These are phyloP conservation scores for Pelagia noctiluca DNA, from an alignment of 30 jellyfish, hydroid and myxozoan species.

Conservation along the genomic window DNA sequence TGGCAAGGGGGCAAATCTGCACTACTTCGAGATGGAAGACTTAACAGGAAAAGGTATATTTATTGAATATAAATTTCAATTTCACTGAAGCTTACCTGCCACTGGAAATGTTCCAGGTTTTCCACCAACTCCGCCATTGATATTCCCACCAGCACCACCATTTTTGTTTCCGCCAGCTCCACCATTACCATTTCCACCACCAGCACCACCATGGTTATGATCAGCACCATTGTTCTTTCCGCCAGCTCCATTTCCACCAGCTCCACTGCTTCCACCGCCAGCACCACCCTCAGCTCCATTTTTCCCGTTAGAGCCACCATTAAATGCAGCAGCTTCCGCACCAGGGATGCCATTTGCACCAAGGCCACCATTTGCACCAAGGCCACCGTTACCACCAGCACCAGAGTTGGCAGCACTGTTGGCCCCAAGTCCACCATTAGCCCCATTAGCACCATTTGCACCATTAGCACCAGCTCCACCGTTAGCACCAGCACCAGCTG, in stretches of 20 bases:
- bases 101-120: neutral
- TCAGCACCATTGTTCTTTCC: neutral
- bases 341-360: conserved; percentile 26
- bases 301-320: conserved; percentile 14
- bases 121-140: neutral
- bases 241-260: conserved; percentile 34
- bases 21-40: too few species aligned
- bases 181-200: neutral
- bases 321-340: conserved; percentile 24
- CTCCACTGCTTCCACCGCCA: conserved; percentile 52
- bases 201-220: conserved; percentile 1
- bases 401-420: conserved; percentile 27
- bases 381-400: conserved; percentile 39
- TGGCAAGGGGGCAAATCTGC: too few species aligned
- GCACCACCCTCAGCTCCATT: conserved; percentile 40
- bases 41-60: too few species aligned
- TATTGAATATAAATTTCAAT: too few species aligned
- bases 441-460: conserved; percentile 7
- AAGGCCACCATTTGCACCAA: conserved; percentile 37
- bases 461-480: conserved; percentile 38
- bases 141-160: neutral
- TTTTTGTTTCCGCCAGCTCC: neutral
- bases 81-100: neutral
- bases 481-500: conserved; percentile 50
- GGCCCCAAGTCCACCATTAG: conserved; percentile 6